A percentile compares a stretch with the other conserved stretches of the same genome.
These are phyloP conservation scores for Notodonta ziczac DNA, from an alignment of 2,888 invertebrate species.

Conservation along the genomic window DNA sequence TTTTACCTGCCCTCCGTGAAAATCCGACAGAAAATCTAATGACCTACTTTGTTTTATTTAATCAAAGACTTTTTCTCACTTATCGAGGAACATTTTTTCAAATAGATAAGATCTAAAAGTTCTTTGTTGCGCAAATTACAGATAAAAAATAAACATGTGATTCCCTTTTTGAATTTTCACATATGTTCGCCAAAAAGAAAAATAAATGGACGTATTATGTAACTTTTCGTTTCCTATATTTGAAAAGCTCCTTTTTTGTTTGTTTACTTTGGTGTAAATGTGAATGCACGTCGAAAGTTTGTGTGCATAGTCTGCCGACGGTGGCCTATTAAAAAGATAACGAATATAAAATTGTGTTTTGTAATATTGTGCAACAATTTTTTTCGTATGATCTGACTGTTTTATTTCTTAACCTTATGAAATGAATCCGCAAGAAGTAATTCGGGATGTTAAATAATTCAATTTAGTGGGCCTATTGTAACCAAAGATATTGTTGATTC, in stretches of 20 bases:
- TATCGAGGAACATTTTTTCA: too few species aligned
- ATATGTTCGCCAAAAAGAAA: slow-evolving; percentile 22
- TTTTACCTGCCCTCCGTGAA: too few species aligned
- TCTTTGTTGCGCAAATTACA: slow-evolving; percentile 13
- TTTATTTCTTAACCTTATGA: not conserved
- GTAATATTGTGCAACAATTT: slow-evolving; percentile 23
- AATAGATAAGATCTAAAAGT: not conserved
- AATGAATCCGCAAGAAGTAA: not conserved
- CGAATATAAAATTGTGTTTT: slow-evolving; percentile 6
- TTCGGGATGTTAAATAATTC: not conserved
- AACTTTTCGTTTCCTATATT: slow-evolving; percentile 27
- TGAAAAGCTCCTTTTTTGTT: slow-evolving; percentile 32
- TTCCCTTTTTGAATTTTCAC: slow-evolving; percentile 29
- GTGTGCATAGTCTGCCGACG: slow-evolving; percentile 9
- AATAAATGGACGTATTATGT: slow-evolving; percentile 24
- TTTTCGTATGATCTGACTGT: not conserved
- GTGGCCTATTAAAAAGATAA: slow-evolving; percentile 7
- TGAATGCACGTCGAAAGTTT: slow-evolving; percentile 16
- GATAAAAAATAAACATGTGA: slow-evolving; percentile 22
- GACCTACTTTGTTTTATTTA: too few species aligned
- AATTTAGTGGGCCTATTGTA: too few species aligned
- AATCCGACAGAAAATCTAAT: too few species aligned
- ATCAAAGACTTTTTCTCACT: too few species aligned
- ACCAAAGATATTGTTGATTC: too few species aligned
- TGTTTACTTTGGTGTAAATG: slow-evolving; percentile 16